Evolutionary conservation across 1,140 invertebrate genomes (phyloP).

Genomic region (Dendrolimus kikuchii): DNA sequence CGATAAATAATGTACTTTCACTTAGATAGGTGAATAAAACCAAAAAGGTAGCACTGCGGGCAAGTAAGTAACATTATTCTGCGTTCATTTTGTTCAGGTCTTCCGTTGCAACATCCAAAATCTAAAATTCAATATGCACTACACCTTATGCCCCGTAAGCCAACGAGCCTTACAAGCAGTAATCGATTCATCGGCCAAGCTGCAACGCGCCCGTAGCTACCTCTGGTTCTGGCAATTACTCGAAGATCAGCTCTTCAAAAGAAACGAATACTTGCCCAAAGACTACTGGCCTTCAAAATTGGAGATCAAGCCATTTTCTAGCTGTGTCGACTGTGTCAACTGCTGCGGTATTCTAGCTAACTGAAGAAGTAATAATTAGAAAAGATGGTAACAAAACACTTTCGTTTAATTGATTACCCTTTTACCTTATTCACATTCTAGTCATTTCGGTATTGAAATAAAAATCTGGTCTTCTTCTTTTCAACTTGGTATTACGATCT

Average conservation of each 20-base stretch:
- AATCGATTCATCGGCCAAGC: conserved; percentile 24
- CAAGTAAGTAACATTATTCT: too few relatives aligned
- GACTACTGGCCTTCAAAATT: conserved; percentile 25
- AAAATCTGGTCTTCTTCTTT: too few relatives aligned
- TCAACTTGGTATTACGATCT: too few relatives aligned
- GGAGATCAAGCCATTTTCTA: conserved; percentile 2
- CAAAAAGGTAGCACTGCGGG: too few relatives aligned
- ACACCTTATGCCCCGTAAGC: conserved; percentile 33
- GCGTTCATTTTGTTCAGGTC: conserved; percentile 22
- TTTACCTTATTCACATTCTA: too few relatives aligned
- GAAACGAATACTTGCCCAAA: conserved; percentile 26
- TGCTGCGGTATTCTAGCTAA: conserved; percentile 17
- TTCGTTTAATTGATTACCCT: too few relatives aligned
- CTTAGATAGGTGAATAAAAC: too few relatives aligned
- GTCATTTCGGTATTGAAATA: too few relatives aligned
- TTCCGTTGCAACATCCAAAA: conserved; percentile 53
- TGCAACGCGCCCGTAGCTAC: conserved; percentile 30
- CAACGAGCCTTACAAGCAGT: conserved; percentile 39
- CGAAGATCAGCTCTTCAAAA: conserved; percentile 31
- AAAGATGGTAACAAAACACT: background rate
- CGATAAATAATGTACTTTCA: too few relatives aligned
- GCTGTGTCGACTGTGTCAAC: conserved; percentile 10
- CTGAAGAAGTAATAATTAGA: background rate
- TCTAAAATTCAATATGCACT: conserved; percentile 36
- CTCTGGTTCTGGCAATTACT: conserved; percentile 43